Conservation (phyloP, 1,140 invertebrate genomes). For the Cydia splendana region DNA sequence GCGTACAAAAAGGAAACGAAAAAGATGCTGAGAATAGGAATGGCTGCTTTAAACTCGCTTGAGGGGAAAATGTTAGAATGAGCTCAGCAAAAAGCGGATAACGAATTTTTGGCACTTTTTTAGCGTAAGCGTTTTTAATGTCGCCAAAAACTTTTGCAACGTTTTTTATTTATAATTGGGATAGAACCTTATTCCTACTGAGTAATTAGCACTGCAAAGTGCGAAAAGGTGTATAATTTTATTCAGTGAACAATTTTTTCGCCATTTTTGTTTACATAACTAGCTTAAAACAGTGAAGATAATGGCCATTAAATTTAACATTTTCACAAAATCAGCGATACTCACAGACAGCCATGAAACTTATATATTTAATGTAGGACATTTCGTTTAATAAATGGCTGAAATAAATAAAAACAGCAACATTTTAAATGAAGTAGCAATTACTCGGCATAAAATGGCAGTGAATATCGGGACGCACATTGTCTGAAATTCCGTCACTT, state of each 20-base stretch:
- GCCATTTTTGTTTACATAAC: too few relatives aligned
- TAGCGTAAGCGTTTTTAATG: constrained; percentile 15
- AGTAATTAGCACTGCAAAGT: neutral
- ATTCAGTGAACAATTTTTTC: too few relatives aligned
- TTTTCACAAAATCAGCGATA: too few relatives aligned
- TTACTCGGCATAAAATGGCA: neutral
- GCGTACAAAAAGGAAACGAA: constrained; percentile 27
- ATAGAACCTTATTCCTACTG: neutral
- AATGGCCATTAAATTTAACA: too few relatives aligned
- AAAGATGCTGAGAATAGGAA: constrained; percentile 31
- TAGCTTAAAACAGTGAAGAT: too few relatives aligned
- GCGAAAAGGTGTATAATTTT: too few relatives aligned
- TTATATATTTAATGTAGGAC: too few relatives aligned
- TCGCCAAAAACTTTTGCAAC: neutral
- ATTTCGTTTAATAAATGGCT: too few relatives aligned
- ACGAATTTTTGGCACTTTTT: constrained; percentile 25
- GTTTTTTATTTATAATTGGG: neutral
- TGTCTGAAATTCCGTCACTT: constrained; percentile 20
- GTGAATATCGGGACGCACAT: constrained; percentile 20
- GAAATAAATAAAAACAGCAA: too few relatives aligned
- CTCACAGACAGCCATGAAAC: too few relatives aligned
- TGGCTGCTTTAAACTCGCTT: constrained; percentile 21
- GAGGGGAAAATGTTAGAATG: constrained; percentile 15
- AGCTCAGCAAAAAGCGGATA: constrained; percentile 20
- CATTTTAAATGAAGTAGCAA: neutral